Evolutionary conservation across 2,888 invertebrate genomes (phyloP).

Genomic region (Cryptus armator): DNA sequence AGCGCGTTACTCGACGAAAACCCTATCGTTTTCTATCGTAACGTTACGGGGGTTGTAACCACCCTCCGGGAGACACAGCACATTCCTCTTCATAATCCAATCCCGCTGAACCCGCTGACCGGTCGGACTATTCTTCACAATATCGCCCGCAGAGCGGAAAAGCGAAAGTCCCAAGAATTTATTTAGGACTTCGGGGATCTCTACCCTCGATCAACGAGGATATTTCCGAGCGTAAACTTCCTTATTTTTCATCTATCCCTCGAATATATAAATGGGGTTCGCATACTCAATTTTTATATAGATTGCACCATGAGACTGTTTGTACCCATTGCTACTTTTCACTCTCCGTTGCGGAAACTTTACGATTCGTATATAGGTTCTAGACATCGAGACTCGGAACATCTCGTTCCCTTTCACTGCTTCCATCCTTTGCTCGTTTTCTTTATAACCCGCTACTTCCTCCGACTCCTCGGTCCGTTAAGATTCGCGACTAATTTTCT

Average conservation of each 20-base stretch:
- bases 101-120: constrained; percentile 33
- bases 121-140: constrained; percentile 22
- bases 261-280: not conserved
- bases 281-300: not conserved
- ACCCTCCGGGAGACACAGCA: constrained; percentile 10
- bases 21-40: constrained; percentile 40
- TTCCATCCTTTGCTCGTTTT: constrained; percentile 21
- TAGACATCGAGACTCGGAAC: constrained; percentile 8
- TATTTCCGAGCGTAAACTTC: not conserved
- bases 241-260: not conserved
- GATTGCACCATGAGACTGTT: constrained; percentile 7
- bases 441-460: not conserved
- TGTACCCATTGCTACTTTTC: constrained; percentile 37
- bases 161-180: constrained; percentile 35
- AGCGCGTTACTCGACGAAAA: constrained; percentile 22
- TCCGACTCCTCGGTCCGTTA: constrained; percentile 8
- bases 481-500: constrained; percentile 40
- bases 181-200: constrained; percentile 15
- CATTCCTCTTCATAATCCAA: constrained; percentile 36
- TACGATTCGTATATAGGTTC: not conserved
- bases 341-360: constrained; percentile 14
- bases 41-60: constrained; percentile 2
- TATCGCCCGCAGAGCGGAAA: constrained; percentile 10
- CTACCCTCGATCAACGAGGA: not conserved
- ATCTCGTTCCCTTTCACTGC: constrained; percentile 30